Evolutionary conservation across 2,888 invertebrate species (phyloP), one percentile per base, ranked within the genome.

Genomic region (Drosophila koepferae): DNA sequence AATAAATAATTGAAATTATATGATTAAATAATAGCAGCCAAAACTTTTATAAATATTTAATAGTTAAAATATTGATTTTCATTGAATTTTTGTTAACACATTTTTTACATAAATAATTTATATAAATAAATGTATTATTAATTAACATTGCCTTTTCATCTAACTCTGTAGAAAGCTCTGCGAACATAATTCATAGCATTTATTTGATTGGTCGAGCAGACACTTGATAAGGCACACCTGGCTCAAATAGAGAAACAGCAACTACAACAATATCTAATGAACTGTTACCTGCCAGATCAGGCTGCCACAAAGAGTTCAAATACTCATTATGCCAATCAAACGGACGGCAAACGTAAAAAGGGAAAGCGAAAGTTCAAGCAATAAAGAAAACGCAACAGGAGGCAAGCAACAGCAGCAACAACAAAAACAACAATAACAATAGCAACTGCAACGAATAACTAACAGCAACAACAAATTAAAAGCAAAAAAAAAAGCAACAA

Each of bases 301-400:
- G 49, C 63, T 72, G 72, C 67, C 64, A 67, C 41, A 56, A 68
- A 81, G 77, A 80, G 85, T 80, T 84, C 77, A 77, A 75, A 80
- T 63, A 66, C 80, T 73, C 74, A 82, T 74, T 74, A 74, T 74
- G 77, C 77, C 81, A 74, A 81, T 80, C 79, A 80, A 84, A 74
- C 48, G 65, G 60, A 62, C 77, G 68, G 63, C 63, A 63, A 77
- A 64, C 65, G 58, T 65, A 67, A 79, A 83, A 81, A 75, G 89
- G 86, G 86, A 88, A 88, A 89, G 88, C 85, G 86, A 87, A 83
- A 89, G 85, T 82, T 78, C 71, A 72, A 72, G 74, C 63, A 72
- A 72, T 74, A 63, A 74, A 71, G 74, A 87, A 81, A 85, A 68
- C 72, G 60, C 76, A 79, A 67, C 88, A 83, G 88, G 85, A 82